These are phyloP conservation scores for Holothuria scabra DNA, from an alignment of 53 echinoderm and acorn worm species.

Conservation along the genomic window DNA sequence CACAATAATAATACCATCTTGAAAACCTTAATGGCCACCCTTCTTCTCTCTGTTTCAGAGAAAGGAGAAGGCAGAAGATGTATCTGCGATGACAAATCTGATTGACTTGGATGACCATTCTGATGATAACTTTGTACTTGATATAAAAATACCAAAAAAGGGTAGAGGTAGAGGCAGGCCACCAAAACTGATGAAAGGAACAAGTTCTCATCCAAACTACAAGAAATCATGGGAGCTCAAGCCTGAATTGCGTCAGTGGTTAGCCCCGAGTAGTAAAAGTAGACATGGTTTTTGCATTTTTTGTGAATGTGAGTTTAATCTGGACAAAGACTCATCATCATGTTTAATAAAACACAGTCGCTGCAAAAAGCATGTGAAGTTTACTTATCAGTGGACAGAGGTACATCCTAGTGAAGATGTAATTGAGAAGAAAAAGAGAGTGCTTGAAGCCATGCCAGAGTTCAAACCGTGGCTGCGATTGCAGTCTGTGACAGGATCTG, in stretches of 20 bases:
- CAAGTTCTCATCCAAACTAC: no score
- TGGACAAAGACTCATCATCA: neutral
- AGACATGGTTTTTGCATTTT: neutral
- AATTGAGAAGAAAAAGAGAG: neutral
- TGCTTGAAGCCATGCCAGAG: neutral
- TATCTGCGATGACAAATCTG: no score
- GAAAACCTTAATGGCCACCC: no score
- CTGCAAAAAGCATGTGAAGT: neutral
- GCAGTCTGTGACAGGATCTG: neutral
- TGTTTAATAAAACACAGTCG: slow-evolving; percentile 9
- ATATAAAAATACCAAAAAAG: no score
- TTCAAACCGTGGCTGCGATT: slow-evolving; percentile 32
- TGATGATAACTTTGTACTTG: no score
- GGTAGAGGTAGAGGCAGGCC: no score
- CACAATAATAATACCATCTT: no score
- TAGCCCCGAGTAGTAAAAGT: neutral
- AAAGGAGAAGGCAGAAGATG: no score
- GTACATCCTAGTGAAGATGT: neutral
- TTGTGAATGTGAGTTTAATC: slow-evolving; percentile 8
- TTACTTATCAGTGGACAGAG: neutral
- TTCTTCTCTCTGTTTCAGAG: no score
- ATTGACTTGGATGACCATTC: no score
- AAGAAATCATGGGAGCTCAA: neutral
- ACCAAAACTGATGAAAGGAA: no score
- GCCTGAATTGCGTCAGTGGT: neutral